Base-by-base conservation (phyloP, 2,113 vertebrate genomes). In the Leptodactylus fuscus region DNA sequence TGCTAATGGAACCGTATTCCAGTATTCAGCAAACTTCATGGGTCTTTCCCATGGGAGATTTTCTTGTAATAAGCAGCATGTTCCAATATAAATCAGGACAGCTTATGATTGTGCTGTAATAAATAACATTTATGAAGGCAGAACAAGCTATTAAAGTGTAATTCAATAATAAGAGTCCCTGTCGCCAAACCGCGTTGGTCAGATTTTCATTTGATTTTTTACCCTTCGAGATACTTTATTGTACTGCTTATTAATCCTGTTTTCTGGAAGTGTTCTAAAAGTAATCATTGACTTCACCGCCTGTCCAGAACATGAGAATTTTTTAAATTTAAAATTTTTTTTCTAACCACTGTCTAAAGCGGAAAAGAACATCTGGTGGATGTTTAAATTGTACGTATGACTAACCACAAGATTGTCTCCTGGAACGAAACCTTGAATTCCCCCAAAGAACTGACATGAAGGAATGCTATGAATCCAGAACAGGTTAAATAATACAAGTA, bases 291-390 rank as follows among this genome's bases (percentile, higher is more conserved):
- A 87, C 81, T 60, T 36, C 79, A 82, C 65, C 77, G 84, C 69
- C 5, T 76, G 48, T 55, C 48, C 51, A 49, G 67, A 77, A 81
- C 22, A 74, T 5, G n/a, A 32, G 27, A 89, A 80, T 65, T 86
- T 65, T 65, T 32, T 65, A n/a, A n/a, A n/a, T n/a, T 44, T 9
- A 44, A 44, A 44, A 44, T 44, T 32, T 16, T 65, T 65, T 18
- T 32, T 34, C 88, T 88, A 88, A 88, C 88, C 88, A 86, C 87
- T 87, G 90, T 88, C 89, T 88, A 74, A 89, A 92, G 88, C 87
- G 80, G 89, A 87, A 90, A 60, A 62, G 71, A 91, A 90, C 91
- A 91, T 89, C 90, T 93, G 89, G 88, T 90, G 85, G 85, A 81
- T 89, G 89, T 90, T 91, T 91, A 88, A 92, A 91, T 87, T 87